These are phyloP conservation scores for Tromatobia lineatoria DNA, from an alignment of 2,888 invertebrate species.

Conservation along the genomic window DNA sequence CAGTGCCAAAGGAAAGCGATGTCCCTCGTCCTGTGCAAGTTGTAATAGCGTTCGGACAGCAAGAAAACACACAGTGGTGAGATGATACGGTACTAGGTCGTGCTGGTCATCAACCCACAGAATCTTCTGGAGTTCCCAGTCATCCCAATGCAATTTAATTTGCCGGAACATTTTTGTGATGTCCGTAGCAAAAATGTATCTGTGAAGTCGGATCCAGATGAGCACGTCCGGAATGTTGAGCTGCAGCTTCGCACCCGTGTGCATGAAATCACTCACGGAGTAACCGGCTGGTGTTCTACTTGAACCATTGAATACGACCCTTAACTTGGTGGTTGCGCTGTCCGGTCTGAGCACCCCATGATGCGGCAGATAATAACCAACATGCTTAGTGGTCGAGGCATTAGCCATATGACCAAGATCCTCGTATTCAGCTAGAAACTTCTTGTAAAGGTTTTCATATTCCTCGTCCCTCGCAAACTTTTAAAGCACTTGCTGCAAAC, in stretches of 20 bases:
- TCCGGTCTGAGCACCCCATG: slow-evolving; percentile 76
- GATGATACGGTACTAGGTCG: slow-evolving; percentile 7
- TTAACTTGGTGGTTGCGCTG: no score
- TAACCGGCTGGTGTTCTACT: no score
- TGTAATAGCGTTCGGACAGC: slow-evolving; percentile 40
- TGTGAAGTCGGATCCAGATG: no score
- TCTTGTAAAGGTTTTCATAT: slow-evolving; percentile 18
- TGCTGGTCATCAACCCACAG: slow-evolving; percentile 74
- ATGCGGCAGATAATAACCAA: slow-evolving; percentile 18
- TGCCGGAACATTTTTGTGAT: no score
- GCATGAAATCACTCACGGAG: no score
- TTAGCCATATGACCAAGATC: slow-evolving; percentile 43
- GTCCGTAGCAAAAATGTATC: no score
- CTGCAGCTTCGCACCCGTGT: no score
- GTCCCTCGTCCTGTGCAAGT: slow-evolving; percentile 49
- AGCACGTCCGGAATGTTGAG: no score
- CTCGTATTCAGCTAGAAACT: slow-evolving; percentile 50
- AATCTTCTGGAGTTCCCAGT: slow-evolving; percentile 77
- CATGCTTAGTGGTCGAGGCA: no score
- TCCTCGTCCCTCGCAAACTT: background rate
- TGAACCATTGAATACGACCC: no score
- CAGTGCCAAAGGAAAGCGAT: slow-evolving; percentile 39
- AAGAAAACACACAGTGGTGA: slow-evolving; percentile 50
- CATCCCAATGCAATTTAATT: background rate
- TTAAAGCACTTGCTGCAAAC: no score